Conservation (phyloP, 2,888 invertebrate genomes). For the Xanthostigma xanthostigma region DNA sequence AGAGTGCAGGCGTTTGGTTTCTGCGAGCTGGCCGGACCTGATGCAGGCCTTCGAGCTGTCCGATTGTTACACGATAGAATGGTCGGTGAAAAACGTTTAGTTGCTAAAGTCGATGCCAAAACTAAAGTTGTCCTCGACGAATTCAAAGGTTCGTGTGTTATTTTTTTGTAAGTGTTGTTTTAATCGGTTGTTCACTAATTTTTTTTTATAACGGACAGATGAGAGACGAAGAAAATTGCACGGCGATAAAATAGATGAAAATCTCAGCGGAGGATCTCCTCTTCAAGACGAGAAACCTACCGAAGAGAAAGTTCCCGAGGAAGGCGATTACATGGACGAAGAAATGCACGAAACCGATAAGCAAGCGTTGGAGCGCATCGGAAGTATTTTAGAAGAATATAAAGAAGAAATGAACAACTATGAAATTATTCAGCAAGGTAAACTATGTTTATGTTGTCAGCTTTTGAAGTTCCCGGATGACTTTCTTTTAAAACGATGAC, state of each 20-base stretch:
- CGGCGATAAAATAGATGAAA: conserved; percentile 34
- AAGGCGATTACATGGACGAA: conserved; percentile 57
- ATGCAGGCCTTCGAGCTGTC: conserved; percentile 89
- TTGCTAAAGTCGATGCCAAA: conserved; percentile 95
- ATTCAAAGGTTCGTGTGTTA: conserved; percentile 54
- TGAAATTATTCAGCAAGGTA: conserved; percentile 46
- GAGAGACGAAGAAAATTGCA: conserved; percentile 43
- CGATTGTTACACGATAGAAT: conserved; percentile 81
- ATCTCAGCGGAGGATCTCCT: conserved; percentile 34
- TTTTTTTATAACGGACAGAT: conserved; percentile 22
- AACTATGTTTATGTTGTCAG: conserved; percentile 1
- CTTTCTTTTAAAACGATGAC: no score
- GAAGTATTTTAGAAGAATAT: conserved; percentile 70
- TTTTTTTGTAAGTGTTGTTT: not conserved
- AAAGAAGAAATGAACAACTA: conserved; percentile 59
- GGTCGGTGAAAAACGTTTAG: conserved; percentile 83
- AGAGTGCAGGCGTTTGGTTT: conserved; percentile 96
- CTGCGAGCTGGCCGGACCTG: conserved; percentile 92
- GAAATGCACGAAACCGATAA: conserved; percentile 59
- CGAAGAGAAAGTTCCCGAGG: conserved; percentile 26
- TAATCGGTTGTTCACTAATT: not conserved
- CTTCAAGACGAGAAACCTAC: conserved; percentile 36
- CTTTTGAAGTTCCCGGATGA: no score
- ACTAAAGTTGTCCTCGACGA: conserved; percentile 88
- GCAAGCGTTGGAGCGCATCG: conserved; percentile 60